Evolutionary conservation across 2,113 vertebrate species (phyloP), one percentile per base, ranked within the genome.

Genomic region (Arizona elegans): DNA sequence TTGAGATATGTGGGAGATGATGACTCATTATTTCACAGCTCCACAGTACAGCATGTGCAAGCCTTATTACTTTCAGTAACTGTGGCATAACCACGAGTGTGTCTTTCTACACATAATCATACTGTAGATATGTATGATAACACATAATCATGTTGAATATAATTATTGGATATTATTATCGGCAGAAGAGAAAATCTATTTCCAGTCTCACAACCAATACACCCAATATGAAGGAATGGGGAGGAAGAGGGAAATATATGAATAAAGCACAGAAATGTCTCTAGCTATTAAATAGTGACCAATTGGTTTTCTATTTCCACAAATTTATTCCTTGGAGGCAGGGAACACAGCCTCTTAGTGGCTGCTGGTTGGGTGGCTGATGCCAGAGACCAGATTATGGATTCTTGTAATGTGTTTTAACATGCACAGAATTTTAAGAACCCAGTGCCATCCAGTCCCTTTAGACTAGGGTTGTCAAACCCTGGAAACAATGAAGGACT

Each of bases 11-110:
- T 52, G 90, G 92, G 92, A 93, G 95, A 94, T 43, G n/a, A 92
- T 70, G 91, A 85, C 56, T 94, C 94, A 95, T 92, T 95, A 85
- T 94, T 96, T 96, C 95, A 81, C 89, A 96, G 58, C 93, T 93
- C 95, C 93, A 94, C 0, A 21, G 58, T 0, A 15, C 38, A 89
- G 54, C 47, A 93, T 87, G 55, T 91, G 91, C 92, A 81, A 94
- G 90, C 26, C 52, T 56, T 70, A 95, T 92, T 94, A 86, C 87
- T 90, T 29, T 3, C 86, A 90, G 56, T 50, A 96, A 87, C 59
- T 89, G 53, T 58, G 29, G 24, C 56, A 92, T 88, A 93, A 86
- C 92, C 91, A 59, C 53, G 11, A 92, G n/a, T 94, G 65, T 8
- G 91, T 47, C 54, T 33, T 86, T 15, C 91, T 89, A 90, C 47